A percentile compares a stretch with the other conserved stretches of the same genome.
Evolutionary conservation across 2,797 vertebrate genomes (phyloP).

Genomic region (Choloepus didactylus): DNA sequence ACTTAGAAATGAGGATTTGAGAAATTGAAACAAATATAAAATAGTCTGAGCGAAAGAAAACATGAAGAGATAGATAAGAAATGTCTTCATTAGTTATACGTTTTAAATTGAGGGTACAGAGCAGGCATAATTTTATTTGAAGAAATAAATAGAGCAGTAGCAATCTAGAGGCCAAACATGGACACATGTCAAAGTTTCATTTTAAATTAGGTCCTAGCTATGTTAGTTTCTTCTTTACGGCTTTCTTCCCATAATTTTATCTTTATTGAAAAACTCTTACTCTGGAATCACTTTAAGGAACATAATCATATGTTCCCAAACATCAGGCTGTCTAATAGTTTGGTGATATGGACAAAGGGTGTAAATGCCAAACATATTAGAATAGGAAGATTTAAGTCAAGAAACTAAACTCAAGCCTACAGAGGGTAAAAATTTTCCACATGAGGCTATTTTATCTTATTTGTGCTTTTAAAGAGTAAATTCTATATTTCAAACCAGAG

Average conservation of each 20-base stretch:
- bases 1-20: conserved; percentile 37
- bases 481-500: conserved; percentile 59
- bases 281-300: conserved; percentile 43
- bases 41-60: neutral
- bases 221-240: conserved; percentile 44
- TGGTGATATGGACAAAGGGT: neutral
- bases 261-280: conserved; percentile 39
- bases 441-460: conserved; percentile 18
- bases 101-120: neutral
- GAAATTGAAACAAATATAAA: neutral
- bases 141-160: neutral
- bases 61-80: neutral
- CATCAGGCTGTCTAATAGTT: conserved; percentile 39
- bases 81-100: neutral
- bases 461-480: conserved; percentile 38
- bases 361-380: conserved; percentile 35
- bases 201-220: conserved; percentile 30
- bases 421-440: neutral
- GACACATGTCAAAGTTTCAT: neutral
- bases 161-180: neutral
- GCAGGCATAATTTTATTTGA: conserved; percentile 44
- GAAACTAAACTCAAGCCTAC: conserved; percentile 61
- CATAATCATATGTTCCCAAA: neutral
- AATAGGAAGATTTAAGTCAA: conserved; percentile 52
- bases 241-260: conserved; percentile 48